Percentiles rank a stretch among this genome's conserved stretches.
Evolutionary conservation across 2,888 invertebrate species (phyloP).

Genomic region (Strigamia crassipes): DNA sequence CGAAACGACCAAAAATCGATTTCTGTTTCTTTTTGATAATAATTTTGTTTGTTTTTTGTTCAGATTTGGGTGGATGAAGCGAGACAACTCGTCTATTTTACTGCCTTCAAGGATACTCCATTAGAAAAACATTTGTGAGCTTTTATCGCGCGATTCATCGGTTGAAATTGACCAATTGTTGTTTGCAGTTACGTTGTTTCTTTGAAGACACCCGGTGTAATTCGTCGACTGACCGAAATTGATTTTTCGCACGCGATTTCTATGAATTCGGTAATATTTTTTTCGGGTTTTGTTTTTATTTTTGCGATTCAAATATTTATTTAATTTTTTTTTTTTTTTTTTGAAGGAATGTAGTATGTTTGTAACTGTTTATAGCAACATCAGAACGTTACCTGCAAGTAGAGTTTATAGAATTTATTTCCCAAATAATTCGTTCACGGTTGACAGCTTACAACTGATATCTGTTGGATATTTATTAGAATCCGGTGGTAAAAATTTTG

Average conservation of each 20-base stretch:
- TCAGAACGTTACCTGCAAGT: slow-evolving; percentile 77
- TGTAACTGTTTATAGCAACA: slow-evolving; percentile 73
- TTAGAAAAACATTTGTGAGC: slow-evolving; percentile 46
- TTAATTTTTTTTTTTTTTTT: neutral
- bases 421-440: slow-evolving; percentile 64
- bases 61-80: slow-evolving; percentile 42
- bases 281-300: no score
- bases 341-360: slow-evolving; percentile 67
- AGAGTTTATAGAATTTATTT: slow-evolving; percentile 69
- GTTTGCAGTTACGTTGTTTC: slow-evolving; percentile 57
- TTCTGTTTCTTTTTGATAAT: neutral
- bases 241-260: slow-evolving; percentile 85
- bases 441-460: slow-evolving; percentile 71
- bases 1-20: neutral
- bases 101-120: slow-evolving; percentile 32
- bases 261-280: slow-evolving; percentile 73
- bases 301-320: no score
- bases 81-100: slow-evolving; percentile 27
- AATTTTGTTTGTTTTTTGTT: slow-evolving; percentile 46
- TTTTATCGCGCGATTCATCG: neutral
- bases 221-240: slow-evolving; percentile 75
- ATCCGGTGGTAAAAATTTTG: slow-evolving; percentile 61
- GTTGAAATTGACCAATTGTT: neutral
- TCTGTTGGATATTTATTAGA: slow-evolving; percentile 74
- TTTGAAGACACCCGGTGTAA: slow-evolving; percentile 60